A percentile compares a stretch with the other conserved stretches of the same genome.
Conservation (phyloP, 2,113 vertebrate species). For the Rhegmatorhina hoffmannsi region DNA sequence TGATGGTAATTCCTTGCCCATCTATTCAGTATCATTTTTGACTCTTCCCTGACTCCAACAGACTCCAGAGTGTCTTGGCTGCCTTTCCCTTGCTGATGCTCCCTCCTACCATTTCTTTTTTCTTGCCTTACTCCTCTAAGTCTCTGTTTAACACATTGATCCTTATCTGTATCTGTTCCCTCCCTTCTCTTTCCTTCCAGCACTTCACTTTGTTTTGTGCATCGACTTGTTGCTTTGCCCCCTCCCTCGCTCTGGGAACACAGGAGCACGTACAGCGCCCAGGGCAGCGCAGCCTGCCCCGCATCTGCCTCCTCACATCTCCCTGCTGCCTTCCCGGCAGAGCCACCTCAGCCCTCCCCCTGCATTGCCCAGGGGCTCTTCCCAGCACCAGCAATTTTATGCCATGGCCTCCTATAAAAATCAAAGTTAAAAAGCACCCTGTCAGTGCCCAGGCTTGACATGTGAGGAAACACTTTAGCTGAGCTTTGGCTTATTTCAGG, state of each 20-base stretch:
- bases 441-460: not conserved
- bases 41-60: not conserved
- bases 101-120: not conserved
- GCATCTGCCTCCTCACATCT: not conserved
- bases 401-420: not conserved
- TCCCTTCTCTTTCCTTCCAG: not conserved
- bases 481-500: not conserved
- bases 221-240: rapidly evolving
- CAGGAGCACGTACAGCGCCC: rapidly evolving
- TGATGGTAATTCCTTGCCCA: not conserved
- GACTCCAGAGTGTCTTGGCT: not conserved
- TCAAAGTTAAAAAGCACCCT: not conserved
- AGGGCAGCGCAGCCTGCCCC: not conserved
- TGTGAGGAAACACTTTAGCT: not conserved
- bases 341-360: not conserved
- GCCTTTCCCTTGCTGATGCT: not conserved
- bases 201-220: not conserved
- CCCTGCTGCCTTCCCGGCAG: not conserved
- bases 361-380: rapidly evolving
- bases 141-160: not conserved
- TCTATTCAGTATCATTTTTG: not conserved
- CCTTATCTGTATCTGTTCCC: not conserved
- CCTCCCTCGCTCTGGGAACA: not conserved
- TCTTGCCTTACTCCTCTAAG: not conserved
- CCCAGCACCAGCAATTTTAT: not conserved